Evolutionary conservation across 1,140 invertebrate species (phyloP).

Genomic region (Drosophila chauvacae): DNA sequence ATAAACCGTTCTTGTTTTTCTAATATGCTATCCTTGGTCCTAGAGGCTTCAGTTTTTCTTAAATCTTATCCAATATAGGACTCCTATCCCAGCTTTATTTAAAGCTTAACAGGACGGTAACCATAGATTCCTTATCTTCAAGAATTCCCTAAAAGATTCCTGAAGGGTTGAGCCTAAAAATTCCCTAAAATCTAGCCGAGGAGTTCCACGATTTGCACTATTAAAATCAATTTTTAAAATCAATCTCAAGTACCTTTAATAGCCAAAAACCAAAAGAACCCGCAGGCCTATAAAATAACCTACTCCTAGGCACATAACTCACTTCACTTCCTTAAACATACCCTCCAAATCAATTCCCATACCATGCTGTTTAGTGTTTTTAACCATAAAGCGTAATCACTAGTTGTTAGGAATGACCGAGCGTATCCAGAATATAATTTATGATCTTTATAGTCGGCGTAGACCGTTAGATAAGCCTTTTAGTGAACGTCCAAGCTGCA

Average conservation of each 20-base stretch:
- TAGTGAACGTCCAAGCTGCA: background rate
- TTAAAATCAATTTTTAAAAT: background rate
- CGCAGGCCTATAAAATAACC: background rate
- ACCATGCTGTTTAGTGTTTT: conserved; percentile 9
- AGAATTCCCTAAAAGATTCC: background rate
- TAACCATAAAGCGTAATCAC: conserved; percentile 29
- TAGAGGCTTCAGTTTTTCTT: background rate
- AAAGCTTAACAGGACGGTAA: too few relatives aligned
- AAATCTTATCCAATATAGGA: too few relatives aligned
- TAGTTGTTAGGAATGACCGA: conserved; percentile 27
- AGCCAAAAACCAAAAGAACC: too few relatives aligned
- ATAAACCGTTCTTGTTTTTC: background rate
- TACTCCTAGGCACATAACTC: too few relatives aligned
- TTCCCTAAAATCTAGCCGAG: background rate
- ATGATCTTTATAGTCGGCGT: conserved; percentile 30
- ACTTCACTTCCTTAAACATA: background rate
- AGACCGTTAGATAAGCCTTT: conserved; percentile 52
- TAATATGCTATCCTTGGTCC: too few relatives aligned
- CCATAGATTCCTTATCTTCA: background rate
- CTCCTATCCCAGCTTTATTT: too few relatives aligned
- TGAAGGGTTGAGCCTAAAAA: too few relatives aligned
- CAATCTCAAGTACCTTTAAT: background rate
- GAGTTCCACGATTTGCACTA: accelerated
- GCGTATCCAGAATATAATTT: conserved; percentile 61
- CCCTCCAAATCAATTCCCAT: background rate